Conservation (phyloP, 2,888 invertebrate genomes). For the Hydrotaea diabolus region DNA sequence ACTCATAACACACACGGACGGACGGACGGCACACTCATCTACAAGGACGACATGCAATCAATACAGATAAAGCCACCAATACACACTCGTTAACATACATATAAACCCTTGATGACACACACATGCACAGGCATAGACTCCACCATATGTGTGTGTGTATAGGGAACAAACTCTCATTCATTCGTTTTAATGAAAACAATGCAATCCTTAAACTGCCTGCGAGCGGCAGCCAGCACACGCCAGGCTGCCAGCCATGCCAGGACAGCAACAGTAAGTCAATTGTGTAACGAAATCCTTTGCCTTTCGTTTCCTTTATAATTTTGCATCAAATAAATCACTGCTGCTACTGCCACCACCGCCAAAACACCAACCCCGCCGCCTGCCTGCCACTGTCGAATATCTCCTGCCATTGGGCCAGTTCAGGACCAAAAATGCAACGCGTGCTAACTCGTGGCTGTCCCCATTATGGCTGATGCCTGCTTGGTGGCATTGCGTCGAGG, state of each 20-base stretch:
- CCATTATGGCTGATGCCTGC: not conserved
- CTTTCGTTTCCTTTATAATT: slow-evolving; percentile 10
- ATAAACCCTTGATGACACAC: no score
- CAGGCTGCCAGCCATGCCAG: not conserved
- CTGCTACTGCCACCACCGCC: slow-evolving; percentile 21
- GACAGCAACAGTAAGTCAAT: slow-evolving; percentile 38
- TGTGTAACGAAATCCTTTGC: slow-evolving; percentile 39
- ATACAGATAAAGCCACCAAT: not conserved
- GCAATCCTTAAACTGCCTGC: slow-evolving; percentile 16
- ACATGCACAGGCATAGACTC: no score
- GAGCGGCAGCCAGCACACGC: slow-evolving; percentile 11
- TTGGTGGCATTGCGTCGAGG: slow-evolving; percentile 14
- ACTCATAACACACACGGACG: not conserved
- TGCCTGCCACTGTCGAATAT: not conserved
- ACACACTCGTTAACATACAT: not conserved
- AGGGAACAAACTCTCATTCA: not conserved
- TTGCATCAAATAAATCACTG: slow-evolving; percentile 39
- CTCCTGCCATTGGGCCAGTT: not conserved
- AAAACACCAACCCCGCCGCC: not conserved
- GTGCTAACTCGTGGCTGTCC: not conserved
- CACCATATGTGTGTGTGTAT: not conserved
- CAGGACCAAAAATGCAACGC: slow-evolving; percentile 11
- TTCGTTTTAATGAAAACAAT: slow-evolving; percentile 6
- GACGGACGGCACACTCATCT: no score
- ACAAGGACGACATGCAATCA: not conserved